phyloP scores from a whole-genome alignment of 1,140 invertebrate species.

The Parasteatoda tepidariorum region DNA sequence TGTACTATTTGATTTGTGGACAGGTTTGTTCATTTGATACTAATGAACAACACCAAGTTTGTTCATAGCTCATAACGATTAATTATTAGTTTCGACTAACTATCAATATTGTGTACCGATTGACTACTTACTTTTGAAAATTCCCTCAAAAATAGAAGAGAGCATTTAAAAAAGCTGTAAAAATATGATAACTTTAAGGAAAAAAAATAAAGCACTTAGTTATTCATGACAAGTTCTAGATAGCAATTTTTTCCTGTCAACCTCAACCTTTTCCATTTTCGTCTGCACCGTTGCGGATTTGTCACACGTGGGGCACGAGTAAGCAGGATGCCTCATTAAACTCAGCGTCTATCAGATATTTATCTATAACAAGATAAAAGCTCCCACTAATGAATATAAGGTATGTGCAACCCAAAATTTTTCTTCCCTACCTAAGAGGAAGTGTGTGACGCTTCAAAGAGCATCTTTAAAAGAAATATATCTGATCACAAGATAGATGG shows the following conservation, averaged over 20 bases:
- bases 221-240: not conserved
- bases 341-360: not conserved
- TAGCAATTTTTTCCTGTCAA: not conserved
- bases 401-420: not conserved
- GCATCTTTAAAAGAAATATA: not conserved
- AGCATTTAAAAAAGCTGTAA: too few species aligned
- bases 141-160: too few species aligned
- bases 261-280: not conserved
- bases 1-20: too few species aligned
- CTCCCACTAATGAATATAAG: constrained; percentile 4
- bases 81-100: too few species aligned
- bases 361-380: constrained; percentile 5
- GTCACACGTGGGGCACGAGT: not conserved
- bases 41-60: too few species aligned
- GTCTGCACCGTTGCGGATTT: not conserved
- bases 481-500: not conserved
- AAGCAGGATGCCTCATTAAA: not conserved
- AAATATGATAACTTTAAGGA: too few species aligned
- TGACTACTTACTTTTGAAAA: too few species aligned
- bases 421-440: not conserved
- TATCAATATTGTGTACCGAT: too few species aligned
- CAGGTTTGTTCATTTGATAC: too few species aligned
- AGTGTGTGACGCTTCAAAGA: not conserved
- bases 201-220: too few species aligned
- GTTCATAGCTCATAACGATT: too few species aligned